Base-by-base conservation (phyloP, 2,797 vertebrate species). In the Dryobates pubescens region DNA sequence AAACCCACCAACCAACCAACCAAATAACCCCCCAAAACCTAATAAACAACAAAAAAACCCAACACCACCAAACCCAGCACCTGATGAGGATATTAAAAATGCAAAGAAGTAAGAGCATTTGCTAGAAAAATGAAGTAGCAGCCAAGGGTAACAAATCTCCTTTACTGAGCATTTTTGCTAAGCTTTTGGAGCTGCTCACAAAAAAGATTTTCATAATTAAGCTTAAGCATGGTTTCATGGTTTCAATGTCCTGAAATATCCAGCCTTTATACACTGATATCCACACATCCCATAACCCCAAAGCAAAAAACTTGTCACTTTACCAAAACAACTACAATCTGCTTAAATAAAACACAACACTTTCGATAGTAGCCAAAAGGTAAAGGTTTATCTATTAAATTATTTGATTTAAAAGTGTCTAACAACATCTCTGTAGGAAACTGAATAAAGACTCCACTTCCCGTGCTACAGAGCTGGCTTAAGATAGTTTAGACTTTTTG, bases 371-470 rank as follows among this genome's bases (percentile, higher is more conserved):
- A 93, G 96, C 96, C 95, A 97, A 96, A 56, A 92, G 88, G 78
- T 13, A 93, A 89, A 95, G 51, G 43, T 91, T 95, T 86, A 95
- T 72, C 87, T 88, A 73, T 11, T 71, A 93, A 94, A 91, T 89
- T 53, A 69, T 53, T 65, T 43, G 87, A 93, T 94, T 94, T 81
- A 91, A 92, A 94, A 97, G 96, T 91, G 97, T 97, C 91, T 92
- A 80, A 82, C 88, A 86, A 89, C 94, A 86, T 30, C 62, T 95
- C 92, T 62, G 86, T 92, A 97, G 98, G 98, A 98, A 98, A 96
- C 82, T 14, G 78, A 94, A 94, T 96, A 93, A 96, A 97, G 95
- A 92, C 87, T 97, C 93, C 78, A 94, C 97, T 98, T 98, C 98
- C 98, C 98, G 94, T 90, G 67, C 93, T 80, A 67, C 89, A 88